Conservation (phyloP, 2,888 invertebrate genomes). For the Cryptops parisi region DNA sequence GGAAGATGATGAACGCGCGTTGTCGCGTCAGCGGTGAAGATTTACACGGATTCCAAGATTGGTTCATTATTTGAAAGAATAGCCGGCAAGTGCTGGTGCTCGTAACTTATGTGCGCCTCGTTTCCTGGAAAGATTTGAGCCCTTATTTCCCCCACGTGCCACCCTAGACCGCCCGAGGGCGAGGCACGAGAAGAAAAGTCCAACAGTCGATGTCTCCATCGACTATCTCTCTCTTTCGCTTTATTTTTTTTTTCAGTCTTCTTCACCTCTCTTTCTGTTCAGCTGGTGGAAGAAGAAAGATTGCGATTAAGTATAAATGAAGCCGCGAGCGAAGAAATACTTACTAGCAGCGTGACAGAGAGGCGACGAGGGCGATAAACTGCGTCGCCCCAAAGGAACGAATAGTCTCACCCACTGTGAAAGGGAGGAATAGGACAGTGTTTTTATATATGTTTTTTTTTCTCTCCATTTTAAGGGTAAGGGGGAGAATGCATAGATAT, state of each 20-base stretch:
- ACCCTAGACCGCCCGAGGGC: background rate
- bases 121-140: background rate
- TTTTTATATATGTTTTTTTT: too few species aligned
- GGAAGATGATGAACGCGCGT: background rate
- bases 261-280: background rate
- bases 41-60: background rate
- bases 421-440: too few species aligned
- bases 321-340: background rate
- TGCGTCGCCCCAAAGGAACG: too few species aligned
- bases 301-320: background rate
- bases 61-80: background rate
- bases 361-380: too few species aligned
- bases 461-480: too few species aligned
- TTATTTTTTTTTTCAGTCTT: background rate
- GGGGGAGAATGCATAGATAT: too few species aligned
- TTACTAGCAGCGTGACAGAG: background rate
- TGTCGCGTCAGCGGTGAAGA: background rate
- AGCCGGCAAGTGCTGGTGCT: background rate
- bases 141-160: background rate
- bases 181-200: too few species aligned
- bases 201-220: too few species aligned
- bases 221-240: too few species aligned
- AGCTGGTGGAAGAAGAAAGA: background rate
- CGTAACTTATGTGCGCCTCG: background rate
- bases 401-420: too few species aligned